Base-by-base conservation (phyloP, 37 sponge, comb jelly and placozoan species). In the Halisarca cf. caerulea region DNA sequence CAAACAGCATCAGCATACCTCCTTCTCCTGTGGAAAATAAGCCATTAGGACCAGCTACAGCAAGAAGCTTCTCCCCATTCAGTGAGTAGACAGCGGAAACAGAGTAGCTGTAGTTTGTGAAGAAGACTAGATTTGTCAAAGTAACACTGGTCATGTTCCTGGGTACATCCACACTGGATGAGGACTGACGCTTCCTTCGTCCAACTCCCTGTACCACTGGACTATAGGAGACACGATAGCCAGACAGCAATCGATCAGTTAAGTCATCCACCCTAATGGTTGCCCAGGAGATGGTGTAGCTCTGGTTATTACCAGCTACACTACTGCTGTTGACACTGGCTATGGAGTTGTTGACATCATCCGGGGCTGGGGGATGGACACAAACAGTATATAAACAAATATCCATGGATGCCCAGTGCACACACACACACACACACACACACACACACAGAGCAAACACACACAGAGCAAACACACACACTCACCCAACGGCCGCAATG, bases 381-480 rank as follows among this genome's bases (percentile, higher is more conserved):
- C n/a, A n/a, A n/a, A n/a, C n/a, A n/a, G n/a, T n/a, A n/a, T n/a
- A n/a, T n/a, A n/a, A n/a, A n/a, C n/a, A n/a, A n/a, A n/a, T n/a
- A n/a, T n/a, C n/a, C n/a, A n/a, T n/a, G n/a, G n/a, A n/a, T n/a
- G n/a, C n/a, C 51, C 51, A 47, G 9, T 47, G 11, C 55, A 78
- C n/a, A 17, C 79, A 78, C 25, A 44, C 79, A 78, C 57, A 78
- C 79, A 78, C 40, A 44, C 79, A 78, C 40, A 44, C 55, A 78
- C 57, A 78, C 55, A 45, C 44, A 44, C 79, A 78, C 57, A 44
- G 54, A 78, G 0, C 58, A 3, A 47, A 53, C 47, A 27, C 9
- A 38, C 28, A 47, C 51, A 47, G 9, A 47, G n/a, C 51, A 47
- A 6, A 47, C 51, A 47, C 11, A 47, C 11, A 47, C 51, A 47